phyloP scores from a whole-genome alignment of 2,888 invertebrate species.

The Hirtodrosophila duncani region DNA sequence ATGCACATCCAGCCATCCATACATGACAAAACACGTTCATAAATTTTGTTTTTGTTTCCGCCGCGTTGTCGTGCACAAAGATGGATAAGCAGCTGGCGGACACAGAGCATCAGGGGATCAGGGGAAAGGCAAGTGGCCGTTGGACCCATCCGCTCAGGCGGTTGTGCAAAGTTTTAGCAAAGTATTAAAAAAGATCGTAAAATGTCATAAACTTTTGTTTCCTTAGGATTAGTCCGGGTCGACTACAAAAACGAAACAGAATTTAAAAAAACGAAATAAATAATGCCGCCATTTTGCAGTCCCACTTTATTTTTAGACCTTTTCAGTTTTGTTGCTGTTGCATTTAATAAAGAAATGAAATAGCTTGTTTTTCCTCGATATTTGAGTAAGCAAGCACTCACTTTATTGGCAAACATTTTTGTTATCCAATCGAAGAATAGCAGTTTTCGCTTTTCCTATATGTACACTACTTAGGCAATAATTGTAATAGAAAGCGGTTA shows the following conservation, averaged over 20 bases:
- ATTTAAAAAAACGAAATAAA: slow-evolving; percentile 9
- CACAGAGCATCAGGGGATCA: slow-evolving; percentile 4
- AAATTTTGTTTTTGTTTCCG: slow-evolving; percentile 56
- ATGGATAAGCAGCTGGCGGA: slow-evolving; percentile 47
- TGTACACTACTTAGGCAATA: too few species aligned
- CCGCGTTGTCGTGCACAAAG: slow-evolving; percentile 44
- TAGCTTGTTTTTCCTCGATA: slow-evolving; percentile 2
- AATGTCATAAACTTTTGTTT: slow-evolving; percentile 67
- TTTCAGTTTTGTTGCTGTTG: slow-evolving; percentile 31
- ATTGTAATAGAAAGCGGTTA: too few species aligned
- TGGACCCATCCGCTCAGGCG: not conserved
- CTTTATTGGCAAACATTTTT: too few species aligned
- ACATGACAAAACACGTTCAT: slow-evolving; percentile 58
- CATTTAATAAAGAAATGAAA: slow-evolving; percentile 9
- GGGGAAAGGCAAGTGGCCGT: slow-evolving; percentile 19
- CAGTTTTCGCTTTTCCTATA: too few species aligned
- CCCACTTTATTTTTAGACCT: slow-evolving; percentile 21
- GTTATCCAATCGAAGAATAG: too few species aligned
- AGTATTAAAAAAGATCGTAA: slow-evolving; percentile 67
- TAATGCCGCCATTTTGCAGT: slow-evolving; percentile 43
- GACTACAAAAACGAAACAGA: slow-evolving; percentile 35
- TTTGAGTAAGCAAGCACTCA: too few species aligned
- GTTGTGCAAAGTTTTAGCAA: slow-evolving; percentile 65
- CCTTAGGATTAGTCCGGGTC: slow-evolving; percentile 52
- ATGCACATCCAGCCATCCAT: slow-evolving; percentile 35